Percentiles rank a stretch among this genome's conserved stretches.
Evolutionary conservation across 2,113 vertebrate species (phyloP).

Genomic region (Diphyllodes magnificus): DNA sequence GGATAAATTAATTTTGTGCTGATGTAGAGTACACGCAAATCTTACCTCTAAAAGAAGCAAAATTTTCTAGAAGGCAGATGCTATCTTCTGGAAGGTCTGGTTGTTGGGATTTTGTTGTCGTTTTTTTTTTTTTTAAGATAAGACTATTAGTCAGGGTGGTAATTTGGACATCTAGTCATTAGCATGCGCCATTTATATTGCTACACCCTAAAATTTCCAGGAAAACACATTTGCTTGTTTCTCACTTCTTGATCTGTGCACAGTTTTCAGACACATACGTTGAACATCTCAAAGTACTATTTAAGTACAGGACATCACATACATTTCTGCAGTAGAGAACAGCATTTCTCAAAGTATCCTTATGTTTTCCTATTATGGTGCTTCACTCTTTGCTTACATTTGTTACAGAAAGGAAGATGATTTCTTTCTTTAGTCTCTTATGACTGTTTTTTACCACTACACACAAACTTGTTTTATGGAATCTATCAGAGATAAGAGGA

Average conservation of each 20-base stretch:
- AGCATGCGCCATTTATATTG: not conserved
- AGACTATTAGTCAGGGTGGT: not conserved
- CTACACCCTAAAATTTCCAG: not conserved
- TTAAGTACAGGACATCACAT: not conserved
- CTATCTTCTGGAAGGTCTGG: not conserved
- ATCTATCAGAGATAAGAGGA: not conserved
- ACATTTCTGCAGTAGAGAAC: not conserved
- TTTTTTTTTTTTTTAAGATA: not conserved
- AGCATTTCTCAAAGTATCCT: not conserved
- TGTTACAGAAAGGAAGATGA: not conserved
- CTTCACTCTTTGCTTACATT: not conserved
- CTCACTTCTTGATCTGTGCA: not conserved
- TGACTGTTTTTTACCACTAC: not conserved
- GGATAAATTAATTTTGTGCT: not conserved
- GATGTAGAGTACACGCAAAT: not conserved
- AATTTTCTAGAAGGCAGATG: not conserved
- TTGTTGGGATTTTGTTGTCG: not conserved
- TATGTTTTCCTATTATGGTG: not conserved
- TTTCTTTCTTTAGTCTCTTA: not conserved
- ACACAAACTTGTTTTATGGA: not conserved
- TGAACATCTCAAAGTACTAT: not conserved
- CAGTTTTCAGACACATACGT: accelerated
- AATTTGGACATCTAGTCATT: not conserved
- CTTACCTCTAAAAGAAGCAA: not conserved
- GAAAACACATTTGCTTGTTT: not conserved